Base-by-base conservation (phyloP, 2,113 vertebrate species). In the Puma concolor region DNA sequence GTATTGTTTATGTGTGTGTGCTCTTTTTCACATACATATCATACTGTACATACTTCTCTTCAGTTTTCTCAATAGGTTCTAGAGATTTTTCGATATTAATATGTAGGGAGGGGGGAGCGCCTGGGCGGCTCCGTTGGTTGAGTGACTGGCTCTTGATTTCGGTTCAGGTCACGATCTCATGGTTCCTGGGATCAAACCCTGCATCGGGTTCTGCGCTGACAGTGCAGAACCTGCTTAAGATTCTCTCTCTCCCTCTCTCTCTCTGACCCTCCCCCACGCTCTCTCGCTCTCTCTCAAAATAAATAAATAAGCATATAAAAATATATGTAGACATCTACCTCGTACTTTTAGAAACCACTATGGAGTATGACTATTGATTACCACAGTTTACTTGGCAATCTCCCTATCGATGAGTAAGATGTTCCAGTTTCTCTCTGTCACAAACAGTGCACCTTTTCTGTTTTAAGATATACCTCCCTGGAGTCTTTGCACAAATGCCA, bases 321-420 rank as follows among this genome's bases (percentile, higher is more conserved):
- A 60, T 7, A 38, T 67, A n/a, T 67, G 82, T 50, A 82, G n/a
- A 74, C 25, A 60, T 97, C 93, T 96, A 81, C 64, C 81, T 95
- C 23, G 27, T 91, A 93, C 87, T 85, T 92, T 97, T 41, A 83
- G 86, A 95, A 98, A 88, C 96, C 87, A 12, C 81, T 77, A 38
- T 97, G 91, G 88, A 84, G 91, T 94, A 12, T 52, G 50, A 72
- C 57, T 57, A 0, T 83, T 50, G 50, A 50, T 50, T 33, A 90
- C 98, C 92, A 95, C 95, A 97, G 94, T 88, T 94, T 93, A 84
- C 84, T 96, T 96, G 76, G 94, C 94, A n/a, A 50, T 85, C 38
- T 85, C 90, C 93, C 60, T 97, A 14, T 87, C 50, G 85, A 94
- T 94, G 98, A 95, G 76, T 93, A 95, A 97, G 50, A 88, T 71